Percentiles rank a stretch among this genome's conserved stretches.
These are phyloP conservation scores for Chironomus tepperi DNA, from an alignment of 1,140 invertebrate genomes.

Conservation along the genomic window DNA sequence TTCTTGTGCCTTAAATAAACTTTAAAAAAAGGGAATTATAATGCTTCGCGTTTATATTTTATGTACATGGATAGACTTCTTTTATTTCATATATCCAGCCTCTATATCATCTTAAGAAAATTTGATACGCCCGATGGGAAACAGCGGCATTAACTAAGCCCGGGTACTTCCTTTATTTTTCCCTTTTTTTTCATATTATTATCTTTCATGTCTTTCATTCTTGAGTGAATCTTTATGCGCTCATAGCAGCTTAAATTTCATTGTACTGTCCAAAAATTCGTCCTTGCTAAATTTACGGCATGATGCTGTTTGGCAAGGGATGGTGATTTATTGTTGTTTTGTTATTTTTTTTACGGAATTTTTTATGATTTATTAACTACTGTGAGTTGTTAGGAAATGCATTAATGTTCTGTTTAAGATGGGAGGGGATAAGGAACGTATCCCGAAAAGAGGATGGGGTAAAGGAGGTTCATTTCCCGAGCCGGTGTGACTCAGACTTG, in stretches of 20 bases:
- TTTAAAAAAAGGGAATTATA: background rate
- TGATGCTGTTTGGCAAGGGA: too few relatives aligned
- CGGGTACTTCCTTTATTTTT: background rate
- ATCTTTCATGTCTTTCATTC: background rate
- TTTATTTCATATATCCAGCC: background rate
- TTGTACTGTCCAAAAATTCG: background rate
- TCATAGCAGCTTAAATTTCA: background rate
- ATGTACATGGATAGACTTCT: background rate
- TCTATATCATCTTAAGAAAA: background rate
- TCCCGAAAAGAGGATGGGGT: too few relatives aligned
- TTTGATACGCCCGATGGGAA: constrained; percentile 11
- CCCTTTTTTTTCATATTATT: background rate
- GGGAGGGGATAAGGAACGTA: too few relatives aligned
- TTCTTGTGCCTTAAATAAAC: background rate
- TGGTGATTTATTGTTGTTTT: too few relatives aligned
- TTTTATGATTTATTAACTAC: background rate
- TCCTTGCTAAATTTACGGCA: background rate
- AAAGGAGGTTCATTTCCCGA: too few relatives aligned
- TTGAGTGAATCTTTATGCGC: constrained; percentile 12
- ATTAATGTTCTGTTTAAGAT: too few relatives aligned
- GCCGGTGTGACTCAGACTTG: too few relatives aligned
- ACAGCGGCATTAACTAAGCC: background rate
- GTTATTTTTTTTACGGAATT: too few relatives aligned
- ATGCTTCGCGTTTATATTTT: background rate
- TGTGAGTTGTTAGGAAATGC: too few relatives aligned